Conservation (phyloP, 2,113 vertebrate species). For the Sapajus apella region DNA sequence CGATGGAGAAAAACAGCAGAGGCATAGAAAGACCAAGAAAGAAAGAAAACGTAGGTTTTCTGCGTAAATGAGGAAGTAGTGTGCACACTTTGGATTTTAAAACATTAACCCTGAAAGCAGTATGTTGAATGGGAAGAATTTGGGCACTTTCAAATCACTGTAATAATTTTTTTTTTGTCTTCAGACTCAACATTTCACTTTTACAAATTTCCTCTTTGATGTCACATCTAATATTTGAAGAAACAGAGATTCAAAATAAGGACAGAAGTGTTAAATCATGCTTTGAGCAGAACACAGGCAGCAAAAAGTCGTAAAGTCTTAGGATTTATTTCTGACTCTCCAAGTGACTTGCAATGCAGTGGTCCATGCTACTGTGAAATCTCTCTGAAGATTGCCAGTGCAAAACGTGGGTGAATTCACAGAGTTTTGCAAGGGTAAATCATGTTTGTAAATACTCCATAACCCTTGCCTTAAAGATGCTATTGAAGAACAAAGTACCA, state of each 20-base stretch:
- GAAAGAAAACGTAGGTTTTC: background rate
- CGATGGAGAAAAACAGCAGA: background rate
- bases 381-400: background rate
- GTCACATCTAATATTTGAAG: slow-evolving; percentile 56
- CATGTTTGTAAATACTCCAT: slow-evolving; percentile 44
- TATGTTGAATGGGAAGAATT: background rate
- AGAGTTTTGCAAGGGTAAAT: background rate
- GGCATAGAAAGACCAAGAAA: background rate
- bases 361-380: background rate
- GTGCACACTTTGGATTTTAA: background rate
- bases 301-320: slow-evolving; percentile 12
- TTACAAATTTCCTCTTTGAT: slow-evolving; percentile 8
- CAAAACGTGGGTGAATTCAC: background rate
- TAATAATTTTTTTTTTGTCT: background rate
- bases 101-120: background rate
- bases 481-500: background rate
- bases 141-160: background rate
- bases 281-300: background rate
- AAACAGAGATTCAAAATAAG: slow-evolving; percentile 51
- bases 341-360: slow-evolving; percentile 1
- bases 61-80: background rate
- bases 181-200: slow-evolving; percentile 25
- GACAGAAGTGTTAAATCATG: slow-evolving; percentile 39
- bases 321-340: slow-evolving; percentile 52
- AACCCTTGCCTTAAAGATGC: slow-evolving; percentile 19